Evolutionary conservation across 2,888 invertebrate species (phyloP).

Genomic region (Corythucha ciliata): DNA sequence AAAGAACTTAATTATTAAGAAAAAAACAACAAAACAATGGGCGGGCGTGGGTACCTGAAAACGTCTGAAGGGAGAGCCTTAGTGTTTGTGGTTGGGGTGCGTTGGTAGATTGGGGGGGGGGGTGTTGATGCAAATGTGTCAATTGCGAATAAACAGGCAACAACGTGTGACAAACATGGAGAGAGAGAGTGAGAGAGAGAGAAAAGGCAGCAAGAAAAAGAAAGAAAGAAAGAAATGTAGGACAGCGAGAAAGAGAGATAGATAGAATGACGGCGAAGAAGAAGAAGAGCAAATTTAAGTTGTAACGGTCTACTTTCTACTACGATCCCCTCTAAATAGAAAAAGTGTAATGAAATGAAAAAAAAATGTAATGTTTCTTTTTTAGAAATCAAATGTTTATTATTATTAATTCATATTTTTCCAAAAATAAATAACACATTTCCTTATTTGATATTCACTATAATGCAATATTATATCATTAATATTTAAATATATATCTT

Average conservation of each 20-base stretch:
- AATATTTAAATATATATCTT: too few species aligned
- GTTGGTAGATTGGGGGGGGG: conserved; percentile 17
- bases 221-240: background rate
- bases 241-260: background rate
- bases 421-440: too few species aligned
- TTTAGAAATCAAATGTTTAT: too few species aligned
- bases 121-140: conserved; percentile 20
- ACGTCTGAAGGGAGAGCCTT: conserved; percentile 22
- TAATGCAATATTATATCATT: too few species aligned
- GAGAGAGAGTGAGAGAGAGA: conserved; percentile 1
- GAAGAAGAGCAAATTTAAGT: too few species aligned
- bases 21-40: background rate
- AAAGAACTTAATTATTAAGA: background rate
- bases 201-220: background rate
- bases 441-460: too few species aligned
- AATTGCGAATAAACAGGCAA: conserved; percentile 4
- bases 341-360: background rate
- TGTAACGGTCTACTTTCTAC: background rate
- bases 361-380: too few species aligned
- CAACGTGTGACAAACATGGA: conserved; percentile 2
- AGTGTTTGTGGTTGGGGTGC: conserved; percentile 18
- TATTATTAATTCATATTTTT: too few species aligned
- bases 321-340: background rate
- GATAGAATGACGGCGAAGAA: background rate
- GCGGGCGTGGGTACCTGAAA: background rate